Conservation (phyloP, 2,113 vertebrate species). For the Syrrhaptes paradoxus region DNA sequence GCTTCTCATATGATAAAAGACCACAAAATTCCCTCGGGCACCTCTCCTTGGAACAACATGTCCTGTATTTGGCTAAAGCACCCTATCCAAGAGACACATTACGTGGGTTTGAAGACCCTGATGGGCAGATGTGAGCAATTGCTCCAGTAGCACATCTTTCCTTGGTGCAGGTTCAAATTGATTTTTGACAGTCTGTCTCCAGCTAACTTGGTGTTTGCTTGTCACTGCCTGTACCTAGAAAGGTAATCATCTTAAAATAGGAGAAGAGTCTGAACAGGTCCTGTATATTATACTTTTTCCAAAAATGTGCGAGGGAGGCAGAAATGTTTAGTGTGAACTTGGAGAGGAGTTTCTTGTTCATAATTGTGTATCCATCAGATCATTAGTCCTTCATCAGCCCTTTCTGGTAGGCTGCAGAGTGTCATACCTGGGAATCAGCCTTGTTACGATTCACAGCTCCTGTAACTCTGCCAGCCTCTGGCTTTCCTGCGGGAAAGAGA, state of each 20-base stretch:
- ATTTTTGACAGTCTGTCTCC: background rate
- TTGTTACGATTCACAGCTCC: background rate
- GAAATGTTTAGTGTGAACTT: background rate
- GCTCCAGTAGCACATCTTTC: background rate
- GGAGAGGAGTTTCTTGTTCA: background rate
- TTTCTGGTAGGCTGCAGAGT: background rate
- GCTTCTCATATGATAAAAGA: background rate
- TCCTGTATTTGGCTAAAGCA: background rate
- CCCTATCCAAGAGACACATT: background rate
- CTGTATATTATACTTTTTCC: background rate
- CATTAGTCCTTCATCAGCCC: background rate
- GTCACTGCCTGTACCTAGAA: background rate
- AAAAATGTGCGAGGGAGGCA: background rate
- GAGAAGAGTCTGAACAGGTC: background rate
- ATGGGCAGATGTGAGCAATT: background rate
- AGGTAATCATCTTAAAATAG: background rate
- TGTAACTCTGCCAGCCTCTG: background rate
- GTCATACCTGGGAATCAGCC: background rate
- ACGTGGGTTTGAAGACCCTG: background rate
- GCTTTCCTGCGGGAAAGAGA: background rate
- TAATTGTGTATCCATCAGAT: background rate
- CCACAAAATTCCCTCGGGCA: background rate
- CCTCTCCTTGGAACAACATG: background rate
- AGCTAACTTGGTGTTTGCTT: background rate
- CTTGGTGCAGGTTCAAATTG: background rate